Evolutionary conservation across 2,797 vertebrate species (phyloP).

Genomic region (Coreius guichenoti): DNA sequence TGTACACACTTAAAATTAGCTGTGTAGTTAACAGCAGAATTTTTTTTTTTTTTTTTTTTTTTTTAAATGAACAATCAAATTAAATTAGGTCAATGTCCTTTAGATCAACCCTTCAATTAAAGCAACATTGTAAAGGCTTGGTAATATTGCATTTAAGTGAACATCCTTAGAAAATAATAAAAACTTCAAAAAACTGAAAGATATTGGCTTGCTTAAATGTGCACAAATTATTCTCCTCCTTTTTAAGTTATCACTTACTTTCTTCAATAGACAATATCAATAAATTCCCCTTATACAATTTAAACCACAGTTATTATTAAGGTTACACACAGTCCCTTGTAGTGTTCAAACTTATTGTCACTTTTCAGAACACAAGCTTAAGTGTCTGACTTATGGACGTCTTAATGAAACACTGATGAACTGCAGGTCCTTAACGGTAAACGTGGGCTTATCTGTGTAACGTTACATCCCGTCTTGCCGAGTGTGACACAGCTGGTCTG

Average conservation of each 20-base stretch:
- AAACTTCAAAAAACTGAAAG: not conserved
- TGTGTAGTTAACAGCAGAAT: no score
- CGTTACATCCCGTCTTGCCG: not conserved
- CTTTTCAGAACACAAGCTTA: conserved; percentile 42
- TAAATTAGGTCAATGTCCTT: conserved; percentile 20
- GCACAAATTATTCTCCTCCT: not conserved
- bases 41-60: no score
- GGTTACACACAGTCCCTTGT: conserved; percentile 37
- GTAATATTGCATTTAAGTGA: conserved; percentile 1
- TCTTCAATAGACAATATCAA: not conserved
- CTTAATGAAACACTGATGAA: conserved; percentile 30
- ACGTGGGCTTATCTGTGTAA: conserved; percentile 30
- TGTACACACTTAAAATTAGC: no score
- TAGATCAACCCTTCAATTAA: not conserved
- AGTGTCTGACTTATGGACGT: conserved; percentile 47
- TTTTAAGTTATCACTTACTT: not conserved
- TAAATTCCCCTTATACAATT: not conserved
- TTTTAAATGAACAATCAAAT: not conserved
- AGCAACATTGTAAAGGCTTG: no score
- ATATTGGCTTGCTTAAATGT: conserved; percentile 22
- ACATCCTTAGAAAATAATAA: conserved; percentile 5
- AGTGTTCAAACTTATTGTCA: conserved; percentile 41
- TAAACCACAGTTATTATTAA: not conserved
- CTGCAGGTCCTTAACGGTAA: conserved; percentile 29
- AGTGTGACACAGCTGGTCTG: not conserved